Percentiles rank a stretch among this genome's conserved stretches.
phyloP scores from a whole-genome alignment of 1,140 invertebrate genomes.

The Zeugodacus cucurbitae region DNA sequence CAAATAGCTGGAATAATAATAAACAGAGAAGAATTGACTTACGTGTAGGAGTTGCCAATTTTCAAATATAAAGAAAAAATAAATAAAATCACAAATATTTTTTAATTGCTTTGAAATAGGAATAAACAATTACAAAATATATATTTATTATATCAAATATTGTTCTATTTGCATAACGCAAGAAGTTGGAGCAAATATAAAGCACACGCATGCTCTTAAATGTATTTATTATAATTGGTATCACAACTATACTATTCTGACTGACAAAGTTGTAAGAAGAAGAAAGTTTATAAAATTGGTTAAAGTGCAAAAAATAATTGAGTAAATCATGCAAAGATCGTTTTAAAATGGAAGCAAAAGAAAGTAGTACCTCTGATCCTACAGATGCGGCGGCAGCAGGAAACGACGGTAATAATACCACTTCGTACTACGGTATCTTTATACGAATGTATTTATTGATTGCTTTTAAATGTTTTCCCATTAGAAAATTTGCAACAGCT shows the following conservation, averaged over 20 bases:
- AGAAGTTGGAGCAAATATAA: too few species aligned
- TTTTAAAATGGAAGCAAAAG: background rate
- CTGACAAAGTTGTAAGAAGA: background rate
- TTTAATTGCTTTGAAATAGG: too few species aligned
- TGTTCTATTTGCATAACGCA: too few species aligned
- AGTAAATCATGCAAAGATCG: background rate
- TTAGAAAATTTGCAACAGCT: slow-evolving; percentile 13
- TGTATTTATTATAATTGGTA: too few species aligned
- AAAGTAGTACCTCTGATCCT: background rate
- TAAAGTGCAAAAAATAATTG: background rate
- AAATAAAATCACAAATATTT: too few species aligned
- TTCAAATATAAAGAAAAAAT: too few species aligned
- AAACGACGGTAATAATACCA: background rate
- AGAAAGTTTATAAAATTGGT: slow-evolving; percentile 21
- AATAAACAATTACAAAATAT: too few species aligned
- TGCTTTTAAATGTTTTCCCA: background rate
- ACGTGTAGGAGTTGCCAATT: background rate
- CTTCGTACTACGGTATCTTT: background rate
- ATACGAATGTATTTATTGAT: background rate
- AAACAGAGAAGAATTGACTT: background rate
- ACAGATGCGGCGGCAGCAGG: background rate
- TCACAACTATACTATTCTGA: too few species aligned
- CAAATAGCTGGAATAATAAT: background rate
- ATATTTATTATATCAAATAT: too few species aligned
- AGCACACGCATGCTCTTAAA: too few species aligned